Base-by-base conservation (phyloP, 2,888 invertebrate genomes). In the Aradus depressus region DNA sequence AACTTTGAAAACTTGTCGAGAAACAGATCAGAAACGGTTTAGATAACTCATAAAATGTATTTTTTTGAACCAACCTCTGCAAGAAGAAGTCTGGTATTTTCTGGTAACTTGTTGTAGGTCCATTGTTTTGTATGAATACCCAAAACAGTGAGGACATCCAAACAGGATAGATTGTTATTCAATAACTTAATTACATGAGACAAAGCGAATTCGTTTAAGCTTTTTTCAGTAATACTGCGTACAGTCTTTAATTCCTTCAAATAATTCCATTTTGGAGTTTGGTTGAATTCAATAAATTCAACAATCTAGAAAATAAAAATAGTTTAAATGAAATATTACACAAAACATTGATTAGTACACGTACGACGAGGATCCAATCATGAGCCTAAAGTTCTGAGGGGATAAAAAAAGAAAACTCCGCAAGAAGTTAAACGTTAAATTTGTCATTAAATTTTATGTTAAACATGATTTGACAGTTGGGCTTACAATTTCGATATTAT, bases 41-140 rank as follows among this genome's bases (percentile, higher is more conserved):
- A 6, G 10, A 18, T 39, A 18, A 18, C 14, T 21, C 10, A 39
- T 22, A 19, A 6, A 39, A 39, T 4, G 6, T 8, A 10, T 12
- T 25, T 1, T 14, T 5, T 14, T 21, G 4, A 6, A 31, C 47
- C 4, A 21, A 47, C 47, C 18, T 37, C 47, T 25, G 12, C 3
- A 18, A 47, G 22, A 16, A 47, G 38, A 19, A 18, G 4, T 16
- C 38, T 47, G 14, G 28, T 23, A 12, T 47, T 26, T 1, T 5
- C 10, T 37, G 35, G 8, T 26, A 37, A 18, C n/a, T 47, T 47
- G 37, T 47, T 38, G 38, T 18, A 18, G 25, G 8, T 18, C 47
- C 47, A 47, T 8, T 26, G 38, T 16, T 47, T 47, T 19, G 37
- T 1, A 26, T 47, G 47, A 25, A 38, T 35, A 18, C 25, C 28